These are phyloP conservation scores for Pseudanteris insignis DNA, from an alignment of 2,888 invertebrate species.

Conservation along the genomic window DNA sequence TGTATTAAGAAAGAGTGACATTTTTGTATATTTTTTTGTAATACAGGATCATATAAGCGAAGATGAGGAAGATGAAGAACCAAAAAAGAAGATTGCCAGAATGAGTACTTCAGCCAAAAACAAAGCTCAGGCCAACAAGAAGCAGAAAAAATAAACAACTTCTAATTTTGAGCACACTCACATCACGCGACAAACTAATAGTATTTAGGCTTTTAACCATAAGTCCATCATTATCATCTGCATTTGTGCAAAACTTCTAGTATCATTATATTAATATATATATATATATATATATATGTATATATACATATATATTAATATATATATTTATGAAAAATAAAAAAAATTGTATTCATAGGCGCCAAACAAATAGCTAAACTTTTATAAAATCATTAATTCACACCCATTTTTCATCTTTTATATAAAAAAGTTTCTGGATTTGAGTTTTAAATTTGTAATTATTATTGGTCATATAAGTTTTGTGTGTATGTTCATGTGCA, in stretches of 20 bases:
- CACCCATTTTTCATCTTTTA: too few species aligned
- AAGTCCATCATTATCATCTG: conserved; percentile 63
- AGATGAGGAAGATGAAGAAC: conserved; percentile 80
- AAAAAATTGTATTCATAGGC: too few species aligned
- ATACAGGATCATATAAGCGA: conserved; percentile 74
- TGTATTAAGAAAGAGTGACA: conserved; percentile 39
- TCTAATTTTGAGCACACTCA: conserved; percentile 48
- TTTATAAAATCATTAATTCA: too few species aligned
- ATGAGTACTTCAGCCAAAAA: conserved; percentile 77
- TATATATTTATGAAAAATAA: too few species aligned
- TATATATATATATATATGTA: background rate
- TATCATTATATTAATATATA: conserved; percentile 53
- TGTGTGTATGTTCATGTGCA: too few species aligned
- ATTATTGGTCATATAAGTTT: too few species aligned
- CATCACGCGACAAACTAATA: conserved; percentile 58
- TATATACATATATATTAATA: too few species aligned
- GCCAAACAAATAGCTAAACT: too few species aligned
- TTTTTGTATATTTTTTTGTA: conserved; percentile 54
- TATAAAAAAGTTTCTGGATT: too few species aligned
- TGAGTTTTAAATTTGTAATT: too few species aligned
- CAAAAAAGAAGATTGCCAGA: conserved; percentile 83
- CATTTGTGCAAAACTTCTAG: conserved; percentile 56
- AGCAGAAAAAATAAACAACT: conserved; percentile 64
- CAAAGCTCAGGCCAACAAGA: conserved; percentile 69
- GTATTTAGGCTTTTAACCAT: conserved; percentile 61